Evolutionary conservation across 2,113 vertebrate genomes (phyloP).

Genomic region (Bos javanicus): DNA sequence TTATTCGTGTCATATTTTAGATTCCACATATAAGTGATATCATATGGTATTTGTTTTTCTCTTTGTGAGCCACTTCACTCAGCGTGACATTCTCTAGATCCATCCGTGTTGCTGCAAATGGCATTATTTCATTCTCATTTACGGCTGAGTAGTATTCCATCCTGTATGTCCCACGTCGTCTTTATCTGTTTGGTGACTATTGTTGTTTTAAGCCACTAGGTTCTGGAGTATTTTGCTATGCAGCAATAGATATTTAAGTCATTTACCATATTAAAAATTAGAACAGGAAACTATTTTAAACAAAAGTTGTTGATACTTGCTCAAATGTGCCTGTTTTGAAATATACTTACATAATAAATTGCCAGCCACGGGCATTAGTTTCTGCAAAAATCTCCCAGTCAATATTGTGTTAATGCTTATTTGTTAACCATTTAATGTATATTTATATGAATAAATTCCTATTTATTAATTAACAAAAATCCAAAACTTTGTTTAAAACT

Average conservation of each 20-base stretch:
- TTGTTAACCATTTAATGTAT: not conserved
- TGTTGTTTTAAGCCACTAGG: not conserved
- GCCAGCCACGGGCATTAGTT: not conserved
- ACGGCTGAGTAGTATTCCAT: not conserved
- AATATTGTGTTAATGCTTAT: not conserved
- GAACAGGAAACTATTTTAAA: not conserved
- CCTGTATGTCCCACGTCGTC: not conserved
- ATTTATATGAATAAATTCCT: constrained; percentile 1
- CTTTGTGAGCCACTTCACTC: not conserved
- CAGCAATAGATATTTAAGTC: not conserved
- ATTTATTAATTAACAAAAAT: not conserved
- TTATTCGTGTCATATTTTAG: not conserved
- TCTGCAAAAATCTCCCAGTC: not conserved
- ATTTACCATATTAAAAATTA: not conserved
- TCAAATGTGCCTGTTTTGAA: not conserved
- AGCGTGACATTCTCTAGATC: not conserved
- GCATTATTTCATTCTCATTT: not conserved
- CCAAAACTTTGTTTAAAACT: not conserved
- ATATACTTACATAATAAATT: not conserved
- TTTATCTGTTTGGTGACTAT: not conserved
- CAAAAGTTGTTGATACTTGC: not conserved
- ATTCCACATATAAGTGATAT: not conserved
- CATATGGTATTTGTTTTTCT: not conserved
- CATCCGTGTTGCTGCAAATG: not conserved
- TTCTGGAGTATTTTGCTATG: not conserved